These are phyloP conservation scores for Agraylea sexmaculata DNA, from an alignment of 1,140 invertebrate species.

Conservation along the genomic window DNA sequence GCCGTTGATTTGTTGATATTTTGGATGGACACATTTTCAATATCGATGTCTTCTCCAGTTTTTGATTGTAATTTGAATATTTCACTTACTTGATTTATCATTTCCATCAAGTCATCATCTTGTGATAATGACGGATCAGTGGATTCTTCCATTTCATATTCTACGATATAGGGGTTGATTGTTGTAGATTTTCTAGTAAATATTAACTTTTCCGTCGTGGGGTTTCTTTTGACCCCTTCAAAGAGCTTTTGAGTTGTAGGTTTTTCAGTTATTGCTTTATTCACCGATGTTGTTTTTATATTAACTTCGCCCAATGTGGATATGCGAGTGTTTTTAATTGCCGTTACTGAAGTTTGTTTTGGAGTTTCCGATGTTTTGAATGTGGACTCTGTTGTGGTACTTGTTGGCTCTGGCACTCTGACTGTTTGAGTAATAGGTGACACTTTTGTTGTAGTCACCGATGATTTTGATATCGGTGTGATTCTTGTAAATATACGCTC, in stretches of 20 bases:
- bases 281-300: too few relatives aligned
- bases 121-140: conserved; percentile 19
- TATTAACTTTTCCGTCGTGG: conserved; percentile 14
- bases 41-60: conserved; percentile 2
- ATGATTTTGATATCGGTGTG: conserved; percentile 15
- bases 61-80: conserved; percentile 12
- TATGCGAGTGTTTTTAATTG: too few relatives aligned
- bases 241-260: too few relatives aligned
- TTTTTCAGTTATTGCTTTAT: too few relatives aligned
- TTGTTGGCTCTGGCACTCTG: conserved; percentile 23
- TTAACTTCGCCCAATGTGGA: too few relatives aligned
- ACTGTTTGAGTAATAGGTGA: conserved; percentile 17
- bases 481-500: conserved; percentile 6
- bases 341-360: conserved; percentile 9
- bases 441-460: conserved; percentile 23
- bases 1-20: conserved; percentile 5
- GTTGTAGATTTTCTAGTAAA: conserved; percentile 14
- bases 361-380: conserved; percentile 19
- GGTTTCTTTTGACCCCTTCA: too few relatives aligned
- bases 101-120: conserved; percentile 20
- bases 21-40: neutral
- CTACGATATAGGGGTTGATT: conserved; percentile 20
- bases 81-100: conserved; percentile 18
- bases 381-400: conserved; percentile 23
- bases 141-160: conserved; percentile 26